phyloP scores from a whole-genome alignment of 2,113 vertebrate genomes.

The Rhynchopsitta pachyrhyncha region DNA sequence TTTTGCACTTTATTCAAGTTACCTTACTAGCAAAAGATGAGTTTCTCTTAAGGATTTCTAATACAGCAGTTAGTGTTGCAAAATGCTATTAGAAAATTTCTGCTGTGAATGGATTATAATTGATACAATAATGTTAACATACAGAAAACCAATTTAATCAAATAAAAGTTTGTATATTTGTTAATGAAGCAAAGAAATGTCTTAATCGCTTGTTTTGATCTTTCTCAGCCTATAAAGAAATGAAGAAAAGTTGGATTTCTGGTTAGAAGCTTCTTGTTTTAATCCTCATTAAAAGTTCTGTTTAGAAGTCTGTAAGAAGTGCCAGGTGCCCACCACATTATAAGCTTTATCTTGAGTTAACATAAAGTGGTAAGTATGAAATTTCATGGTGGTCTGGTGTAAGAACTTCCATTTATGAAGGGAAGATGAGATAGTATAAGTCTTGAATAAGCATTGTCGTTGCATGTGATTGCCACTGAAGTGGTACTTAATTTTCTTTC shows the following conservation, averaged over 20 bases:
- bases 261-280: not conserved
- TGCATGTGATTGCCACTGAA: not conserved
- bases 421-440: not conserved
- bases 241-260: not conserved
- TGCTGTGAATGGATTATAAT: slow-evolving; percentile 49
- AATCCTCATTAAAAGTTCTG: not conserved
- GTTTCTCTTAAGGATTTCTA: slow-evolving; percentile 11
- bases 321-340: not conserved
- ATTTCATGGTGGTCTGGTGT: not conserved
- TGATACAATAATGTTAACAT: slow-evolving; percentile 26
- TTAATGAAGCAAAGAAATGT: slow-evolving; percentile 45
- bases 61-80: slow-evolving; percentile 9
- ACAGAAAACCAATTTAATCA: slow-evolving; percentile 49
- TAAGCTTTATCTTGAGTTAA: not conserved
- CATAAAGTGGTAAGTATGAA: not conserved
- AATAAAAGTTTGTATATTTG: slow-evolving; percentile 63
- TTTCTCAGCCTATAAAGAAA: not conserved
- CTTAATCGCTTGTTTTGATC: slow-evolving; percentile 41
- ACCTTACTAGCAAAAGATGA: not conserved
- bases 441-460: not conserved
- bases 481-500: not conserved
- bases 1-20: slow-evolving; percentile 61
- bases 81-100: slow-evolving; percentile 18
- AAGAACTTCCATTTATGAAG: not conserved
- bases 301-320: not conserved